phyloP scores from a whole-genome alignment of 2,797 vertebrate species.

The Fistularia commersonii region DNA sequence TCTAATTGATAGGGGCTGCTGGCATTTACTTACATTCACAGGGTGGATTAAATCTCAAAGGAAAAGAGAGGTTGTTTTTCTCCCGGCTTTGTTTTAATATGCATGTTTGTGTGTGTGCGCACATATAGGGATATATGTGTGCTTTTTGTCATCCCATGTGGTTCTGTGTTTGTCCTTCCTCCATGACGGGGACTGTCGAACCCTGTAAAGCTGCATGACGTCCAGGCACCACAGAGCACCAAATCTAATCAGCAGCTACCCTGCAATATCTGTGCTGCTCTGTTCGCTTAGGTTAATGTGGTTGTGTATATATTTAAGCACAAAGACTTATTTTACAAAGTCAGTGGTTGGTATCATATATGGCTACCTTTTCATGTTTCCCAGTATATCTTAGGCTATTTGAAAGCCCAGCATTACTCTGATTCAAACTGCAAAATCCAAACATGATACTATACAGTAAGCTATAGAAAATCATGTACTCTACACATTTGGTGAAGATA shows the following conservation, averaged over 20 bases:
- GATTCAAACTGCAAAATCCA: too few species aligned
- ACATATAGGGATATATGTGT: conserved; percentile 8
- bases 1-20: conserved; percentile 69
- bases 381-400: not conserved
- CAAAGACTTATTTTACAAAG: conserved; percentile 2
- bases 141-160: conserved; percentile 33
- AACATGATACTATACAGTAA: too few species aligned
- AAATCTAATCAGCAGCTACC: conserved; percentile 54
- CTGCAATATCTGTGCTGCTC: conserved; percentile 30
- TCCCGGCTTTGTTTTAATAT: conserved; percentile 47
- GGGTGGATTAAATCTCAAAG: conserved; percentile 65
- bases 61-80: conserved; percentile 44
- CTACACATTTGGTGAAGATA: too few species aligned
- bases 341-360: not conserved
- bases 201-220: conserved; percentile 50
- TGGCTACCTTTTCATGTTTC: not conserved
- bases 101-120: conserved; percentile 16
- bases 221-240: conserved; percentile 43
- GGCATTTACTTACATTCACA: conserved; percentile 66
- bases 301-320: not conserved
- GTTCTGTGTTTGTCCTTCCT: conserved; percentile 40
- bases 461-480: too few species aligned
- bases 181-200: conserved; percentile 52
- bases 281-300: conserved; percentile 11
- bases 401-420: not conserved